Evolutionary conservation across 2,797 vertebrate genomes (phyloP).

Genomic region (Karalla daura): DNA sequence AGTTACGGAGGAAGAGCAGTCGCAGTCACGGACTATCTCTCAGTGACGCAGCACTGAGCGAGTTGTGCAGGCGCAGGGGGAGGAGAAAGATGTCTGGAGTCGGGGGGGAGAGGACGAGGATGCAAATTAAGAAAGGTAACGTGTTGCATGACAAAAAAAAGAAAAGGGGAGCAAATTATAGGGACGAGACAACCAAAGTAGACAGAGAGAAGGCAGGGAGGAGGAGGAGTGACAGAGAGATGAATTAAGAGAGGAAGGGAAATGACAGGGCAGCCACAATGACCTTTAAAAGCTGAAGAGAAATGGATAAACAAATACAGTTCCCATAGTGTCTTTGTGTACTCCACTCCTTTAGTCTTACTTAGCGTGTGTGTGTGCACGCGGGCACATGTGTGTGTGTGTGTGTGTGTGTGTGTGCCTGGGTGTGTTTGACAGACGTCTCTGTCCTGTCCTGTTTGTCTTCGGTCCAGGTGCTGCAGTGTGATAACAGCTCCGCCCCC

Average conservation of each 20-base stretch:
- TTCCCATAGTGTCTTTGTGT: conserved; percentile 28
- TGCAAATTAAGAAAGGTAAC: conserved; percentile 32
- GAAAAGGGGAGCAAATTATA: conserved; percentile 18
- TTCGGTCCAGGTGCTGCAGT: conserved; percentile 72
- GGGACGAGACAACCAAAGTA: conserved; percentile 2
- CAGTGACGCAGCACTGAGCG: not conserved
- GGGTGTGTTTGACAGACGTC: conserved; percentile 66
- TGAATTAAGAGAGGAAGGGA: conserved; percentile 61
- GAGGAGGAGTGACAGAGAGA: conserved; percentile 47
- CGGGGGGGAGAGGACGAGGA: conserved; percentile 9
- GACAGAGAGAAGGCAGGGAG: conserved; percentile 8
- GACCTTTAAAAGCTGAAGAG: conserved; percentile 71
- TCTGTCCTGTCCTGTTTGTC: conserved; percentile 63
- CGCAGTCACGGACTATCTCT: not conserved
- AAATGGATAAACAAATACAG: conserved; percentile 67
- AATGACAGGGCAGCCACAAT: conserved; percentile 54
- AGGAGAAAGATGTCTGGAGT: conserved; percentile 5
- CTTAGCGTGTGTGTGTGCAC: conserved; percentile 10
- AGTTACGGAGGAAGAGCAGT: not conserved
- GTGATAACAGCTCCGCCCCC: conserved; percentile 73
- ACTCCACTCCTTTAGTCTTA: conserved; percentile 8
- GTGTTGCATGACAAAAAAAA: conserved; percentile 18
- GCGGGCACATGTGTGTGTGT: conserved; percentile 17
- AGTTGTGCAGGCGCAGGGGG: not conserved
- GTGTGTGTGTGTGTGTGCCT: conserved; percentile 17